A percentile compares a stretch with the other conserved stretches of the same genome.
Evolutionary conservation across 2,113 vertebrate genomes (phyloP).

Genomic region (Nansenia antarctica): DNA sequence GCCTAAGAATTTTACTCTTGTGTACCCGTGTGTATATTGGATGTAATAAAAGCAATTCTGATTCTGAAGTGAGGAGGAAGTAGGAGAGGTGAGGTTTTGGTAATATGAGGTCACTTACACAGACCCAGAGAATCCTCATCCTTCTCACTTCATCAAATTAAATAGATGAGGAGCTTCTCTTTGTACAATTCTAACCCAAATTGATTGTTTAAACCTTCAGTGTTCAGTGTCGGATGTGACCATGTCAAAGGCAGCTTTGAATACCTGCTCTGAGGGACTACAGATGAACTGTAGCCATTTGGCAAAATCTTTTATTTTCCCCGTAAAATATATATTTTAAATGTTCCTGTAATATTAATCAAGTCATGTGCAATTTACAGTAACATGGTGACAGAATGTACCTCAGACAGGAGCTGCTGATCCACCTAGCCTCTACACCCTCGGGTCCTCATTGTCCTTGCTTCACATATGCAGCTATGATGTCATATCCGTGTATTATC

Average conservation of each 20-base stretch:
- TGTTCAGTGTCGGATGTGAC: no score
- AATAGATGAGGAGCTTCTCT: not conserved
- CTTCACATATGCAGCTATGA: constrained; percentile 42
- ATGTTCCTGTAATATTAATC: no score
- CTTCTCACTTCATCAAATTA: no score
- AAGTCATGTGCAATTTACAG: no score
- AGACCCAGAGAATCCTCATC: not conserved
- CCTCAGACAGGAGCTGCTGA: no score
- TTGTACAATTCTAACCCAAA: not conserved
- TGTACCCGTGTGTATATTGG: no score
- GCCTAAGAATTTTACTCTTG: no score
- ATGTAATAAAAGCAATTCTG: no score
- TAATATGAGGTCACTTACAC: not conserved
- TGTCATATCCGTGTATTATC: constrained; percentile 67
- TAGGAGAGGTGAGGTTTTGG: not conserved
- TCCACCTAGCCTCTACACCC: no score
- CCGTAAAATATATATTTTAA: not conserved
- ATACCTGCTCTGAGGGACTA: not conserved
- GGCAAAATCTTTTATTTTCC: not conserved
- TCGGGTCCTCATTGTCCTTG: constrained; percentile 51
- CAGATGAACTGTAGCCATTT: not conserved
- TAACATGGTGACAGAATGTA: no score
- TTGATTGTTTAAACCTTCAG: not conserved
- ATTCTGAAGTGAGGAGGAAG: not conserved
- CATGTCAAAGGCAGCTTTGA: no score